Percentiles rank a stretch among this genome's conserved stretches.
phyloP scores from a whole-genome alignment of 2,113 vertebrate genomes.

The Cisticola juncidis region DNA sequence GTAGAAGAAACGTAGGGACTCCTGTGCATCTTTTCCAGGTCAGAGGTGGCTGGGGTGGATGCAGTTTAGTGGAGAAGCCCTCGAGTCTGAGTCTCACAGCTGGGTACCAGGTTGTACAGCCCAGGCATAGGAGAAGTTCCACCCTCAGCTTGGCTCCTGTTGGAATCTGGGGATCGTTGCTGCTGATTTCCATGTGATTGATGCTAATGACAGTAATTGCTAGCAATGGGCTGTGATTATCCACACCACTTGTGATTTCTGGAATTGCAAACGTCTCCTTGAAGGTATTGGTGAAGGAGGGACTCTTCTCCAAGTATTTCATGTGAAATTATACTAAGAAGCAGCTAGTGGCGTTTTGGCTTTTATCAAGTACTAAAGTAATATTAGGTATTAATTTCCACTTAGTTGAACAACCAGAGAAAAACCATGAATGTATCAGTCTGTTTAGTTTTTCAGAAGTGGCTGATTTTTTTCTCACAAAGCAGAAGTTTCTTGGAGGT shows the following conservation, averaged over 20 bases:
- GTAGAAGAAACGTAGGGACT: not conserved
- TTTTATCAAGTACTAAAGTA: not conserved
- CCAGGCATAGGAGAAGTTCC: not conserved
- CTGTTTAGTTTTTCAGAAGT: not conserved
- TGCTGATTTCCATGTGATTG: not conserved
- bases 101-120: not conserved
- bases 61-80: not conserved
- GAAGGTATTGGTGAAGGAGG: not conserved
- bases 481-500: not conserved
- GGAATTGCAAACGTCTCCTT: not conserved
- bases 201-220: not conserved
- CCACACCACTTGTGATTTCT: not conserved
- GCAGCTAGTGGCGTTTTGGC: not conserved
- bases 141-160: not conserved
- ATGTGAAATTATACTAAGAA: not conserved
- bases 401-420: not conserved
- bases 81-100: not conserved
- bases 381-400: not conserved
- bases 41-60: not conserved
- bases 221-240: not conserved
- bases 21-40: rapidly evolving
- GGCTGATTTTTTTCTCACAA: not conserved
- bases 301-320: not conserved
- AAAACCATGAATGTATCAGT: not conserved
- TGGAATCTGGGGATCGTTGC: not conserved